phyloP scores from a whole-genome alignment of 1,140 invertebrate species.

The Drosophila bocqueti region DNA sequence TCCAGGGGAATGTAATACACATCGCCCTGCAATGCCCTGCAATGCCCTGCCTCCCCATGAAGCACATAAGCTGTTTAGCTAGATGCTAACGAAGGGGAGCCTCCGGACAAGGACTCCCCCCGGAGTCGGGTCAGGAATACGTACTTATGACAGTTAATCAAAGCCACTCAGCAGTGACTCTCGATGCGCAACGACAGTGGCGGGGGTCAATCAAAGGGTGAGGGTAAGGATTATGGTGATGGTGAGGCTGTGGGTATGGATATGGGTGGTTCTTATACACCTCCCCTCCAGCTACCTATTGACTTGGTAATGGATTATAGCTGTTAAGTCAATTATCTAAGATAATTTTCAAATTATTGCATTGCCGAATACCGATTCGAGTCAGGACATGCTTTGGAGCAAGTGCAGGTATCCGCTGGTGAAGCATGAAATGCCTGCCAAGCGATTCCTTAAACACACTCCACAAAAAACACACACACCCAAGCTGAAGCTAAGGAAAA shows the following conservation, averaged over 20 bases:
- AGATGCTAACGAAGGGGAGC: not conserved
- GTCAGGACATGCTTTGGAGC: not conserved
- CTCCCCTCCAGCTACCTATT: not conserved
- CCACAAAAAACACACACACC: not conserved
- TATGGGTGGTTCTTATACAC: not conserved
- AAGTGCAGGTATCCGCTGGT: not conserved
- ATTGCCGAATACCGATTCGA: not conserved
- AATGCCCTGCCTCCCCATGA: not conserved
- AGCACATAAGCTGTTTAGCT: constrained; percentile 10
- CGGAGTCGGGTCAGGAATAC: not conserved
- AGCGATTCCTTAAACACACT: not conserved
- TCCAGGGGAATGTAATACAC: not conserved
- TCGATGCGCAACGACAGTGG: not conserved
- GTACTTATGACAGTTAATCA: constrained; percentile 47
- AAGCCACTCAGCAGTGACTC: constrained; percentile 1
- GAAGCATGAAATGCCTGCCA: not conserved
- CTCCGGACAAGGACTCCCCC: not conserved
- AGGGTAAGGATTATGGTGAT: no score
- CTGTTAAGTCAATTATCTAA: constrained; percentile 9
- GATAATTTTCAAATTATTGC: constrained; percentile 17
- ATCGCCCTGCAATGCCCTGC: no score
- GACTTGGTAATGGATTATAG: not conserved
- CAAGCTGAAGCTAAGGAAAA: not conserved
- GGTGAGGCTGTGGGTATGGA: not conserved
- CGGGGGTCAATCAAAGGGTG: not conserved